Evolutionary conservation across 2,888 invertebrate genomes (phyloP).

Genomic region (Boloria selene): DNA sequence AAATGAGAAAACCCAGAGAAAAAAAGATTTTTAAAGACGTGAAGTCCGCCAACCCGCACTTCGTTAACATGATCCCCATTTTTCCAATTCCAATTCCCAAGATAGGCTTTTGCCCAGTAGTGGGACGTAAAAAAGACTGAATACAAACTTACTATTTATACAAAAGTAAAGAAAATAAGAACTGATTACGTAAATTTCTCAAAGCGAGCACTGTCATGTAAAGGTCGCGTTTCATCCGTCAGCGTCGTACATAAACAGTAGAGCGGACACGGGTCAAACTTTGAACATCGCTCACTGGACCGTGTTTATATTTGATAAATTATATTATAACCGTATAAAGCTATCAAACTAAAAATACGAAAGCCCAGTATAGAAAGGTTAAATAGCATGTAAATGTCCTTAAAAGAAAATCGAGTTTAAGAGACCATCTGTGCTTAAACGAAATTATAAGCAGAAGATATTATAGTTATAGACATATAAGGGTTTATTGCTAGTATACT

Average conservation of each 20-base stretch:
- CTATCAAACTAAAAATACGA: conserved; percentile 8
- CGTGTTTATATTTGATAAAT: conserved; percentile 13
- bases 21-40: too few species aligned
- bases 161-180: conserved; percentile 10
- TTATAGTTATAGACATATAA: too few species aligned
- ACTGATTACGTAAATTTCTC: conserved; percentile 19
- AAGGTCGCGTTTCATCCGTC: conserved; percentile 32
- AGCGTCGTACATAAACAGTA: conserved; percentile 33
- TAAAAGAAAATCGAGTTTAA: background rate
- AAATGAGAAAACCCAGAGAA: too few species aligned
- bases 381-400: background rate
- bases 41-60: too few species aligned
- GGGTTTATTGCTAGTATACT: too few species aligned
- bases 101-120: too few species aligned
- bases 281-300: conserved; percentile 16
- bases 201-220: conserved; percentile 25
- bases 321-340: conserved; percentile 17
- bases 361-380: conserved; percentile 3
- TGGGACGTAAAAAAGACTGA: background rate
- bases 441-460: too few species aligned
- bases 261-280: conserved; percentile 20
- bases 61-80: too few species aligned
- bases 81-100: too few species aligned
- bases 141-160: background rate
- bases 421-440: too few species aligned